These are phyloP conservation scores for Gadopsis bispinosus DNA, from an alignment of 2,797 vertebrate genomes.

Conservation along the genomic window DNA sequence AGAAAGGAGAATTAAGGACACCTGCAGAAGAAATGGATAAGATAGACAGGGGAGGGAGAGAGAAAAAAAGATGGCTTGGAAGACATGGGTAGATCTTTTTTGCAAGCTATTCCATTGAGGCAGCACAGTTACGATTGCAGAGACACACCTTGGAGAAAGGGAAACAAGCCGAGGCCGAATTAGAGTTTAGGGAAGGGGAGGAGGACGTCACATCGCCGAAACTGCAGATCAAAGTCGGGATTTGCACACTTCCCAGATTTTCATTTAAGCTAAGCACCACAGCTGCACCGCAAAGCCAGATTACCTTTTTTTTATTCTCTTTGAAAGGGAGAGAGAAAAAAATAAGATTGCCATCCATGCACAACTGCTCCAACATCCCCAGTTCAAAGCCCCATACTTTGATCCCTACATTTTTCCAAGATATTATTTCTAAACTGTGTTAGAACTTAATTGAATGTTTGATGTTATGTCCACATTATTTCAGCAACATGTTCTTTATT, in stretches of 20 bases:
- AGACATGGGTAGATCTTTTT: slow-evolving; percentile 53
- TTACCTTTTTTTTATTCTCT: slow-evolving; percentile 73
- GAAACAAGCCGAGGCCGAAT: slow-evolving; percentile 69
- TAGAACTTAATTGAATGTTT: slow-evolving; percentile 60
- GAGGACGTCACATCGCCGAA: slow-evolving; percentile 64
- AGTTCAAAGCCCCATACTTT: slow-evolving; percentile 57
- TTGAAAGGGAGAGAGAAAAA: slow-evolving; percentile 51
- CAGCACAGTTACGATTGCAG: slow-evolving; percentile 65
- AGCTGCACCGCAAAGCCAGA: slow-evolving; percentile 70
- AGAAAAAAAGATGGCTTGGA: neutral
- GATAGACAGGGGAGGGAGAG: slow-evolving; percentile 19
- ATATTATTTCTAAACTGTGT: slow-evolving; percentile 51
- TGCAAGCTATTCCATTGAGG: slow-evolving; percentile 55
- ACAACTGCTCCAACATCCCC: slow-evolving; percentile 48
- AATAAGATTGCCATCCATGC: slow-evolving; percentile 62
- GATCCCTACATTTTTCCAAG: slow-evolving; percentile 40
- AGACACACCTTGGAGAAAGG: slow-evolving; percentile 69
- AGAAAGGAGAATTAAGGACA: slow-evolving; percentile 66
- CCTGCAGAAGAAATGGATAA: slow-evolving; percentile 56
- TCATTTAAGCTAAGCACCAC: slow-evolving; percentile 71
- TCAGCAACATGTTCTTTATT: slow-evolving; percentile 33
- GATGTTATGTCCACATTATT: slow-evolving; percentile 57
- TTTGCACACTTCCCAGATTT: slow-evolving; percentile 77
- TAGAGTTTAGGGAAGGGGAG: slow-evolving; percentile 71
- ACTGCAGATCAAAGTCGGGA: slow-evolving; percentile 78